phyloP scores from a whole-genome alignment of 35 echinoderm and acorn worm species.

The Patiria miniata region DNA sequence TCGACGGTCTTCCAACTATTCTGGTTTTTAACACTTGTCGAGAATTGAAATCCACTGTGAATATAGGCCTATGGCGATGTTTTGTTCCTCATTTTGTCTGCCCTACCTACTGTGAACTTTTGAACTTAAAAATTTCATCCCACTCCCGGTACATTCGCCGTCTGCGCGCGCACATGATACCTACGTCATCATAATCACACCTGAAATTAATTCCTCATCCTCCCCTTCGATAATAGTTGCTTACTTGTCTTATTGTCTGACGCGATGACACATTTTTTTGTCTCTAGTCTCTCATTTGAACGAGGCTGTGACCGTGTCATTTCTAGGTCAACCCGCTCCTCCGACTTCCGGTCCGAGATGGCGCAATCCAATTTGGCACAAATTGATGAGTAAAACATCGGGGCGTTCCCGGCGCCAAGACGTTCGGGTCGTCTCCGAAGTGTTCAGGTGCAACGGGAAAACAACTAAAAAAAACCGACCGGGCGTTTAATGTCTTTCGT shows the following conservation, averaged over 20 bases:
- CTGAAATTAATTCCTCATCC: conserved; percentile 6
- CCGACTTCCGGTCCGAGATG: conserved; percentile 1
- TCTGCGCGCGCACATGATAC: no score
- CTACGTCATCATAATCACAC: neutral
- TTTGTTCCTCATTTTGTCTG: no score
- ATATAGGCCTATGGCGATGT: no score
- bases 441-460: conserved; percentile 15
- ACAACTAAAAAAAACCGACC: no score
- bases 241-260: neutral
- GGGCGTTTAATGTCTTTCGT: no score
- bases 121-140: no score
- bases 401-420: neutral
- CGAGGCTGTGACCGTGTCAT: conserved; percentile 30
- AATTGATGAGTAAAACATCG: conserved; percentile 27
- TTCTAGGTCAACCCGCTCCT: conserved; percentile 19
- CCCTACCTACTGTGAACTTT: no score
- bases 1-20: no score
- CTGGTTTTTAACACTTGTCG: no score
- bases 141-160: no score
- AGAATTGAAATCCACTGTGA: no score
- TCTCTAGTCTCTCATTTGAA: neutral
- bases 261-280: neutral
- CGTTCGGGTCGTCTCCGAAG: neutral
- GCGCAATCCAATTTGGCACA: conserved; percentile 17
- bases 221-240: neutral